Base-by-base conservation (phyloP, 1,140 invertebrate genomes). In the Colletes gigas region DNA sequence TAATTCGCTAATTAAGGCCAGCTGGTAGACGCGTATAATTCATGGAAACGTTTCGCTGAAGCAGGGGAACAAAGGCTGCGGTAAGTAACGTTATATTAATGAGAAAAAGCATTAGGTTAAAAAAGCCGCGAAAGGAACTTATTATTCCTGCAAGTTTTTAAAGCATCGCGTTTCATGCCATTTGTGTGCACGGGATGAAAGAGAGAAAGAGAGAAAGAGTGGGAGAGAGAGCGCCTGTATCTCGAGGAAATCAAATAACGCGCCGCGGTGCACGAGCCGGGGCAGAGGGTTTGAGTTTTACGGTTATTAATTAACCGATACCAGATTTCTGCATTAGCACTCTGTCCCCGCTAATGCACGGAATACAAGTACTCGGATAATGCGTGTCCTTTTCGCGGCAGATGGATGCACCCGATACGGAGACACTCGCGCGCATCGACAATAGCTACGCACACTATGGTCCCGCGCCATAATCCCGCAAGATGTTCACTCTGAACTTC, bases 301-400 rank as follows among this genome's bases (percentile, higher is more conserved):
- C 89, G 90, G 88, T 91, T 91, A 91, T 90, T 91, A 91, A 90
- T 91, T 91, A 90, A 88, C 86, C 86, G 88, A 89, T 91, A 91
- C 90, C 83, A 91, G 90, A 89, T 89, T 90, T 90, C 89, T 89
- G 90, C 89, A 91, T 91, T 90, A 91, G 88, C 89, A 88, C 87
- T 88, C 89, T 85, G 83, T 86, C 78, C 85, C 84, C 83, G 84
- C 84, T 87, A 83, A 88, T 90, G 89, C 88, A 88, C 84, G 84
- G 82, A 76, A 84, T 88, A 88, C 83, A 88, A 88, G 87, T 88
- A 79, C 85, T 69, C 74, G 81, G 74, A 77, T 85, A 87, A 87
- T 85, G 78, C 77, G 84, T 83, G 84, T 85, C 87, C 88, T 89
- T 88, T 85, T 81, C 80, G 83, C 86, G 86, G 65, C 69, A 83